Evolutionary conservation across 2,113 vertebrate species (phyloP).

Genomic region (Alosa alosa): DNA sequence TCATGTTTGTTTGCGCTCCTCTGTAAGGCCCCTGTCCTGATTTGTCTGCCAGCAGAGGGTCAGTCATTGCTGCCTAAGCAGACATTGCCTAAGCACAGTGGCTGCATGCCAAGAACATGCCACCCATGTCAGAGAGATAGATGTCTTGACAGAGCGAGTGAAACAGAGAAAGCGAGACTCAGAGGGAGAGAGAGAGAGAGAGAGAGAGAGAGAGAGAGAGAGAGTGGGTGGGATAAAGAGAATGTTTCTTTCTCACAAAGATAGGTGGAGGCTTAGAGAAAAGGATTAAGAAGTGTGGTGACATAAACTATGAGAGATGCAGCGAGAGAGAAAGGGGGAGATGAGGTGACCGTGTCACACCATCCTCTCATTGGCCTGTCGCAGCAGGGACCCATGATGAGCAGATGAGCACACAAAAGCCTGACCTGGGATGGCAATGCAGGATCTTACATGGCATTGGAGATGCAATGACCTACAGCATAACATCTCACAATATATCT

Average conservation of each 20-base stretch:
- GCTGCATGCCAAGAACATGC: slow-evolving; percentile 19
- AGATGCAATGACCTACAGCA: background rate
- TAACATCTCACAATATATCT: background rate
- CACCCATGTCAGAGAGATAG: background rate
- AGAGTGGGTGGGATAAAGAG: background rate
- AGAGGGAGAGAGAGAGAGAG: background rate
- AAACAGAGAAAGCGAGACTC: background rate
- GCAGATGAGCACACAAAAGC: no score
- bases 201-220: no score
- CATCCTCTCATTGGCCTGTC: no score
- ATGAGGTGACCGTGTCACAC: no score
- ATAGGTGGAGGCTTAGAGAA: background rate
- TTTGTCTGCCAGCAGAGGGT: background rate
- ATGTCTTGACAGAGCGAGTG: background rate
- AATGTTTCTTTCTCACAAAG: background rate
- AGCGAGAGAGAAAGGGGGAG: background rate
- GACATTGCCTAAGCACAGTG: slow-evolving; percentile 14
- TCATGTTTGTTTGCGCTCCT: slow-evolving; percentile 15
- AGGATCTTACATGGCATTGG: background rate
- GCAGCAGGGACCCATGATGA: no score
- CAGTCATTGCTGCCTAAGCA: background rate
- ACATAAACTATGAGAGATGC: background rate
- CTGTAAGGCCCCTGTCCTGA: slow-evolving; percentile 12
- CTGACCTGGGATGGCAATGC: background rate
- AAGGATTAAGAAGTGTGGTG: background rate